A percentile compares a stretch with the other conserved stretches of the same genome.
These are phyloP conservation scores for Eupithecia centaureata DNA, from an alignment of 2,888 invertebrate species.

Conservation along the genomic window DNA sequence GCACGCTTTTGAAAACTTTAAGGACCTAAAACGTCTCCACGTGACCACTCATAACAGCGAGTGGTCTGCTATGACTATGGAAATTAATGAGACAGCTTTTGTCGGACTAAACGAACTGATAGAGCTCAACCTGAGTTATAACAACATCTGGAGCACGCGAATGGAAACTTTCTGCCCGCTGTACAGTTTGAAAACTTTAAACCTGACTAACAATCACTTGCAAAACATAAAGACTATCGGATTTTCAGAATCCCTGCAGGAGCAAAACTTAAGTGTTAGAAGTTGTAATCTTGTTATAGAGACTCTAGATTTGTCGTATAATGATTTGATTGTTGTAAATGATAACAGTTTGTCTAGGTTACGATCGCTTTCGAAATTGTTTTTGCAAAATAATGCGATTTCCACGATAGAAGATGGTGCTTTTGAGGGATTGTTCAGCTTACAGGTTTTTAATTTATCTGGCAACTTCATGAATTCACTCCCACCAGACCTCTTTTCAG, in stretches of 20 bases:
- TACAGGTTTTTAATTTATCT: slow-evolving; percentile 90
- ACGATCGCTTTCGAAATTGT: slow-evolving; percentile 86
- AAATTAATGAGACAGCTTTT: slow-evolving; percentile 88
- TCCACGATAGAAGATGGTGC: slow-evolving; percentile 89
- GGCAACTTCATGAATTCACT: slow-evolving; percentile 90
- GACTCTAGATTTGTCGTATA: slow-evolving; percentile 88
- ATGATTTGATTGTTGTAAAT: slow-evolving; percentile 88
- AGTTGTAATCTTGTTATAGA: slow-evolving; percentile 88
- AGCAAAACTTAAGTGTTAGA: slow-evolving; percentile 83
- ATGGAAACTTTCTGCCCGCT: slow-evolving; percentile 88
- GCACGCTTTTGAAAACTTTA: slow-evolving; percentile 87
- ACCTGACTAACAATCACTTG: slow-evolving; percentile 90
- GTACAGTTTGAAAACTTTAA: slow-evolving; percentile 87
- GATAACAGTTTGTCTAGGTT: slow-evolving; percentile 88
- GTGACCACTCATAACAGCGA: slow-evolving; percentile 90
- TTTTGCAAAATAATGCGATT: slow-evolving; percentile 90
- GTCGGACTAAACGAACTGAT: slow-evolving; percentile 87
- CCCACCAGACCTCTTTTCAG: slow-evolving; percentile 89
- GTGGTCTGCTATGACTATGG: slow-evolving; percentile 91
- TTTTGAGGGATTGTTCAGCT: slow-evolving; percentile 86
- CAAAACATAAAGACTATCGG: slow-evolving; percentile 90
- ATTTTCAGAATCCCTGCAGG: slow-evolving; percentile 87
- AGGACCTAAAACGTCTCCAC: slow-evolving; percentile 87
- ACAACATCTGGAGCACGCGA: slow-evolving; percentile 91
- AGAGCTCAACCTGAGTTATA: slow-evolving; percentile 88